Conservation (phyloP, 2,113 vertebrate genomes). For the Bubo scandiacus region DNA sequence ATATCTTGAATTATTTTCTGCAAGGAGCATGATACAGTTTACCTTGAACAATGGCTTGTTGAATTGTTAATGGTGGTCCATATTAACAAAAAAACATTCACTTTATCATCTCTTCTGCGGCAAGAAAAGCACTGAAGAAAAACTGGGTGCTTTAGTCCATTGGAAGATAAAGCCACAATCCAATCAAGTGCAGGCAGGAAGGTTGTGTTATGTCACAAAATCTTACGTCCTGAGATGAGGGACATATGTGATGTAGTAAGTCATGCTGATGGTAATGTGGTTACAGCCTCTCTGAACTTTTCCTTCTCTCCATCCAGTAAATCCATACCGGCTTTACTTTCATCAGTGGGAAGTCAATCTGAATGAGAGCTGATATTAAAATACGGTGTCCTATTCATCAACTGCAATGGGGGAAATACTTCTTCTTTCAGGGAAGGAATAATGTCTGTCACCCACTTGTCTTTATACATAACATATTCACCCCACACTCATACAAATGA, state of each 20-base stretch:
- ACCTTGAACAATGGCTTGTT: background rate
- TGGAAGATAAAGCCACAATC: background rate
- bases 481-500: background rate
- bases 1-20: background rate
- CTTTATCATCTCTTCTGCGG: background rate
- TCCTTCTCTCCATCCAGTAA: background rate
- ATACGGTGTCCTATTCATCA: background rate
- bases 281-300: background rate
- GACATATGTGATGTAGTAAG: fast-evolving
- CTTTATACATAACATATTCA: background rate
- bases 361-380: background rate
- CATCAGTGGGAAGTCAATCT: background rate
- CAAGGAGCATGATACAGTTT: background rate
- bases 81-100: background rate
- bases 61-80: background rate
- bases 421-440: background rate
- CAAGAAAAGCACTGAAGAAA: background rate
- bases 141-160: background rate
- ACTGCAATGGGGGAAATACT: background rate
- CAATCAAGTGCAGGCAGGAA: background rate
- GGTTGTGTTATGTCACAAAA: background rate
- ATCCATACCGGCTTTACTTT: background rate
- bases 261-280: background rate
- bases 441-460: background rate
- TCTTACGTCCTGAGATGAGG: background rate